phyloP scores from a whole-genome alignment of 2,888 invertebrate species.

The Serripes groenlandicus region DNA sequence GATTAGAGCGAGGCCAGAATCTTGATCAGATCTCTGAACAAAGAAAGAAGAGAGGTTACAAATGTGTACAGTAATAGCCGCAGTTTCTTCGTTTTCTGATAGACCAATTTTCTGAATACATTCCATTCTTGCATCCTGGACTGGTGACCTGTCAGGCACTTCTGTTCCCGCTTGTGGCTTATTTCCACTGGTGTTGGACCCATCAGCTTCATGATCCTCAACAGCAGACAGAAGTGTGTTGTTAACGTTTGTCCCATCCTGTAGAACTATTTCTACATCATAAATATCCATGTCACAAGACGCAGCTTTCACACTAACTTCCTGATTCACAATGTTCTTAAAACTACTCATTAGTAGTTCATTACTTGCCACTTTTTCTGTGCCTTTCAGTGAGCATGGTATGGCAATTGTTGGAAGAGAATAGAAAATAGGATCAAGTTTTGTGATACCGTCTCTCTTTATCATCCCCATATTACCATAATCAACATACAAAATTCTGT shows the following conservation, averaged over 20 bases:
- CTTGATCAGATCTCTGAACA: slow-evolving; percentile 19
- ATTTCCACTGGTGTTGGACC: too few species aligned
- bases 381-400: slow-evolving; percentile 61
- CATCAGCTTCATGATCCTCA: too few species aligned
- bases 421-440: slow-evolving; percentile 57
- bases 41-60: slow-evolving; percentile 37
- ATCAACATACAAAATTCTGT: slow-evolving; percentile 80
- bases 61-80: slow-evolving; percentile 22
- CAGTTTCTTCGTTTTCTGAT: background rate
- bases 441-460: slow-evolving; percentile 56
- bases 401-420: slow-evolving; percentile 71
- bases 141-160: too few species aligned
- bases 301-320: slow-evolving; percentile 30
- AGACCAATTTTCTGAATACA: background rate
- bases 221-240: too few species aligned
- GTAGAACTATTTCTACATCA: background rate
- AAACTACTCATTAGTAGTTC: slow-evolving; percentile 39
- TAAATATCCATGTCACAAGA: background rate
- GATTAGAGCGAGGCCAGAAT: background rate
- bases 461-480: slow-evolving; percentile 80
- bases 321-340: slow-evolving; percentile 24
- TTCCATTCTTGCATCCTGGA: background rate
- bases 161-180: too few species aligned
- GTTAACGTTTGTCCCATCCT: background rate
- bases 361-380: slow-evolving; percentile 28